Conservation (phyloP, 2,797 vertebrate species). For the Lophotriccus pileatus region DNA sequence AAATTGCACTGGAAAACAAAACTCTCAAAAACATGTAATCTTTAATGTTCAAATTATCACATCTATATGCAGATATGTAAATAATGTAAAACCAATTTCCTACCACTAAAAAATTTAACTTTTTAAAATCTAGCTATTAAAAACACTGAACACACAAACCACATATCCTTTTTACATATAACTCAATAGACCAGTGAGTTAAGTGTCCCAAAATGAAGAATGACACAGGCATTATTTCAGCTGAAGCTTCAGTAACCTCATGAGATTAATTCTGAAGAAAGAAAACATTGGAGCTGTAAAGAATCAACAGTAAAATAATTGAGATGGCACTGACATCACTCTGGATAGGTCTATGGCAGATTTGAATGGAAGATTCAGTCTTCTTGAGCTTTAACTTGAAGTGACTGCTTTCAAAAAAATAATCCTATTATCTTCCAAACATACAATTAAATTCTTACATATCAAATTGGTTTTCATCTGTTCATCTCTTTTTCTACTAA, state of each 20-base stretch:
- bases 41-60: neutral
- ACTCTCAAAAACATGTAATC: neutral
- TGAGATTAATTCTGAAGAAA: neutral
- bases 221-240: neutral
- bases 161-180: neutral
- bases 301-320: neutral
- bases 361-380: neutral
- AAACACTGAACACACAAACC: neutral
- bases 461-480: neutral
- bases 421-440: neutral
- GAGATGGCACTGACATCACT: neutral
- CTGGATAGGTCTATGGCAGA: neutral
- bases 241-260: neutral
- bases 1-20: neutral
- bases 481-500: neutral
- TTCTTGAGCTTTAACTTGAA: neutral
- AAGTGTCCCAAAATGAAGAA: neutral
- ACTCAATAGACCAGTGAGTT: neutral
- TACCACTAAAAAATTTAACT: neutral
- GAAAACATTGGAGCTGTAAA: neutral
- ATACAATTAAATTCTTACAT: neutral
- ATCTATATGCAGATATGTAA: neutral
- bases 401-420: neutral
- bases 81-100: neutral
- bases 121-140: neutral